phyloP scores from a whole-genome alignment of 2,797 vertebrate species.

The Myiothlypis coronata region DNA sequence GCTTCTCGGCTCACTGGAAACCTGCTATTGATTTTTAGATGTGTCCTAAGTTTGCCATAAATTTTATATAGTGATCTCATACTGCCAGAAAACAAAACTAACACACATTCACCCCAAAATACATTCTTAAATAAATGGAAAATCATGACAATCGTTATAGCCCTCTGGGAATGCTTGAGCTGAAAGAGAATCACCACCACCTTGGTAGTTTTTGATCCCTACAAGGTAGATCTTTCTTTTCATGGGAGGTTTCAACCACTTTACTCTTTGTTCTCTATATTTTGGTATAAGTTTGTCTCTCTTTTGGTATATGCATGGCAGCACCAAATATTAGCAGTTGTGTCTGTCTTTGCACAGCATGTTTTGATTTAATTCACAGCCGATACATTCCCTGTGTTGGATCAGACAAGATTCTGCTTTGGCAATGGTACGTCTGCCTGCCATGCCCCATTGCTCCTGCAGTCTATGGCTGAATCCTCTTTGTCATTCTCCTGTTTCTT shows the following conservation, averaged over 20 bases:
- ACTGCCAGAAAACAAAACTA: neutral
- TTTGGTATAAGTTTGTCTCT: neutral
- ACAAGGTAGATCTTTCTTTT: neutral
- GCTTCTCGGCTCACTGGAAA: conserved; percentile 6
- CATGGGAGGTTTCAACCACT: neutral
- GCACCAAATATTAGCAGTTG: neutral
- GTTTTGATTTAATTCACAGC: neutral
- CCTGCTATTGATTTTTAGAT: neutral
- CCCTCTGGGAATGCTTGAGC: neutral
- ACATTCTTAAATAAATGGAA: neutral
- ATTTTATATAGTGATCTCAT: neutral
- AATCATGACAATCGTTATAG: neutral
- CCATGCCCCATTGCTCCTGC: neutral
- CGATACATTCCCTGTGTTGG: neutral
- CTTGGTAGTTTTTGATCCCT: neutral
- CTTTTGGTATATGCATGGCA: neutral
- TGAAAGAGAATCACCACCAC: neutral
- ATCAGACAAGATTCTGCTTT: neutral
- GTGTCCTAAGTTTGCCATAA: neutral
- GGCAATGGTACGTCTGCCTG: neutral
- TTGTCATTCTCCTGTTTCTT: neutral
- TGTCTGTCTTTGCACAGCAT: neutral
- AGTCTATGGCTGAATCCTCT: neutral
- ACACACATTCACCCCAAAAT: neutral
- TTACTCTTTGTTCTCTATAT: neutral